Evolutionary conservation across 2,888 invertebrate genomes (phyloP).

Genomic region (Balanococcus diminutus): DNA sequence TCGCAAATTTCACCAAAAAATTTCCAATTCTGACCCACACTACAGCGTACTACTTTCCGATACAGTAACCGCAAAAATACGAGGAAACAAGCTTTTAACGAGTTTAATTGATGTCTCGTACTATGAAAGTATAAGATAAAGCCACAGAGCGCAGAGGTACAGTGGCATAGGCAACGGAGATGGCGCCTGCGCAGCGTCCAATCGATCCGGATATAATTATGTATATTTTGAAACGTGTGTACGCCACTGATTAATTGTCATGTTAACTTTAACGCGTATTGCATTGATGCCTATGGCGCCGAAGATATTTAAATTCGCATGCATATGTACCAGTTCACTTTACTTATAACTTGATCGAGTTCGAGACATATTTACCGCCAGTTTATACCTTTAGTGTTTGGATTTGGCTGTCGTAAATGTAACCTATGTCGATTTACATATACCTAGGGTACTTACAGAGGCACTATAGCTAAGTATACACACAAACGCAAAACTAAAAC

Average conservation of each 20-base stretch:
- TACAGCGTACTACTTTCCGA: background rate
- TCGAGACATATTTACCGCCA: background rate
- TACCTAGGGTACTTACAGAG: too few relatives aligned
- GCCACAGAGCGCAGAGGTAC: too few relatives aligned
- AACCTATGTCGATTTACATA: too few relatives aligned
- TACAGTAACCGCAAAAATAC: background rate
- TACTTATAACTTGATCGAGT: background rate
- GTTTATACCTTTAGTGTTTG: too few relatives aligned
- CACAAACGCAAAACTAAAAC: background rate
- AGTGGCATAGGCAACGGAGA: background rate
- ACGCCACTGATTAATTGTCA: slow-evolving; percentile 50
- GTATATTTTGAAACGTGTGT: slow-evolving; percentile 40
- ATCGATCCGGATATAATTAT: background rate
- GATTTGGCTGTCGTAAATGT: too few relatives aligned
- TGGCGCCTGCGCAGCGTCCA: background rate
- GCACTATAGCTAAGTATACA: too few relatives aligned
- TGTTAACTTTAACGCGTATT: slow-evolving; percentile 45
- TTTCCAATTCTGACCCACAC: background rate
- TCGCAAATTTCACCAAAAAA: slow-evolving; percentile 14
- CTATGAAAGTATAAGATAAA: too few relatives aligned
- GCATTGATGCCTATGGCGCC: slow-evolving; percentile 52
- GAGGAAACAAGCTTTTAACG: background rate
- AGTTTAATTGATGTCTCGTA: background rate
- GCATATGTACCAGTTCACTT: background rate
- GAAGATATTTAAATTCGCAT: slow-evolving; percentile 45